A percentile compares a stretch with the other conserved stretches of the same genome.
Conservation (phyloP, 1,140 invertebrate species). For the Philotrypesis tridentata region DNA sequence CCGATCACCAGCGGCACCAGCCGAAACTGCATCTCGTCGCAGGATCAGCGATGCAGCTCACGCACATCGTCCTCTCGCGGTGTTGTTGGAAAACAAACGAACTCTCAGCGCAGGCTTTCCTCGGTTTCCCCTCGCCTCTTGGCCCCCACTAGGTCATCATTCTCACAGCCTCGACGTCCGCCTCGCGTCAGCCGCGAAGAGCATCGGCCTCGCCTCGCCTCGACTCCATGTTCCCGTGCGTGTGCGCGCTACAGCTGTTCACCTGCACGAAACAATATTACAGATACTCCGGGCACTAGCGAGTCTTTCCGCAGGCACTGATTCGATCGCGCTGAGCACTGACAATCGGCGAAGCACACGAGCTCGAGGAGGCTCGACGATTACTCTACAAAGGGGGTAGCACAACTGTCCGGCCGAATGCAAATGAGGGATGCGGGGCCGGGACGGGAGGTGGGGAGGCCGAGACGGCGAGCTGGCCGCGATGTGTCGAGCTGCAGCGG, state of each 20-base stretch:
- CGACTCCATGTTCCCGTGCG: too few species aligned
- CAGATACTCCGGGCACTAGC: too few species aligned
- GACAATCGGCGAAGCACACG: not conserved
- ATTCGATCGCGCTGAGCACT: not conserved
- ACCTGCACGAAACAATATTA: too few species aligned
- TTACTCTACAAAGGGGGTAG: not conserved
- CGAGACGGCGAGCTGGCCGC: not conserved
- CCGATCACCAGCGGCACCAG: constrained; percentile 10
- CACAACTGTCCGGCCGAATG: not conserved
- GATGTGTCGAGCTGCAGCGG: not conserved
- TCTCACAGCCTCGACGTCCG: too few species aligned
- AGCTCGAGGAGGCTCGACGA: not conserved
- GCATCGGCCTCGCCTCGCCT: not conserved
- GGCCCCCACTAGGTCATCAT: not conserved
- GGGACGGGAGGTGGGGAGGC: not conserved
- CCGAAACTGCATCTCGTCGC: constrained; percentile 24
- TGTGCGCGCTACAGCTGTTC: too few species aligned
- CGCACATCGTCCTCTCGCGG: constrained; percentile 16
- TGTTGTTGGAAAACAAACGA: not conserved
- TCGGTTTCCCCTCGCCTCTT: too few species aligned
- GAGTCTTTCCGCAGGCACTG: too few species aligned
- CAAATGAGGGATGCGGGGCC: too few species aligned
- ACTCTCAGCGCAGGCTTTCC: too few species aligned
- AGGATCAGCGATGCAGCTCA: not conserved
- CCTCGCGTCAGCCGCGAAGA: too few species aligned